phyloP scores from a whole-genome alignment of 2,797 vertebrate genomes.

The Sardinella longiceps region DNA sequence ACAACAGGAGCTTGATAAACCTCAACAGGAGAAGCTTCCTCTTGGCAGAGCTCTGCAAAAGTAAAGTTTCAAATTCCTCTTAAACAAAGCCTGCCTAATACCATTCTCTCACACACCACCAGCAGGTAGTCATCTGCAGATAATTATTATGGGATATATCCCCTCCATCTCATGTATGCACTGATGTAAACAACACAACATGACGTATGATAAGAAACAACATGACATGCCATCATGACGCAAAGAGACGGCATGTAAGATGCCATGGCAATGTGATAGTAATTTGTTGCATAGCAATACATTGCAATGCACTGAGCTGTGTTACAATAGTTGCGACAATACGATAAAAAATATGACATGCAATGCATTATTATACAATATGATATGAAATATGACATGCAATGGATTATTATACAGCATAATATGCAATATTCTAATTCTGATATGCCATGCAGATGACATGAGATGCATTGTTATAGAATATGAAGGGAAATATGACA shows the following conservation, averaged over 20 bases:
- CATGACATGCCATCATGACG: background rate
- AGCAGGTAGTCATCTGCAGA: background rate
- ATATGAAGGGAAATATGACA: too few relatives aligned
- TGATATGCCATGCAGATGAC: too few relatives aligned
- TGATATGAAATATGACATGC: background rate
- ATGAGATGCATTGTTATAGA: too few relatives aligned
- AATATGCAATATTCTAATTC: too few relatives aligned
- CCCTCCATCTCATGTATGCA: background rate
- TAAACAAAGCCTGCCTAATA: background rate
- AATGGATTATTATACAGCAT: background rate
- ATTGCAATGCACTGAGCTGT: too few relatives aligned
- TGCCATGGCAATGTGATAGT: too few relatives aligned
- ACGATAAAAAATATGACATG: background rate
- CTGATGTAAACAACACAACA: background rate
- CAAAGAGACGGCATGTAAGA: background rate
- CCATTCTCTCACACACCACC: background rate
- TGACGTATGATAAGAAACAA: background rate
- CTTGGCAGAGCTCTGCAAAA: background rate
- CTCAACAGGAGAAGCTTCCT: background rate
- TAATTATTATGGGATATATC: background rate
- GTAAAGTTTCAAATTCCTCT: background rate
- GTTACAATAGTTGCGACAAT: background rate
- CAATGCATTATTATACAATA: background rate
- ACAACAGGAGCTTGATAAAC: background rate
- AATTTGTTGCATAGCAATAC: too few relatives aligned